phyloP scores from a whole-genome alignment of 2,113 vertebrate genomes.

The Lagenorhynchus albirostris region DNA sequence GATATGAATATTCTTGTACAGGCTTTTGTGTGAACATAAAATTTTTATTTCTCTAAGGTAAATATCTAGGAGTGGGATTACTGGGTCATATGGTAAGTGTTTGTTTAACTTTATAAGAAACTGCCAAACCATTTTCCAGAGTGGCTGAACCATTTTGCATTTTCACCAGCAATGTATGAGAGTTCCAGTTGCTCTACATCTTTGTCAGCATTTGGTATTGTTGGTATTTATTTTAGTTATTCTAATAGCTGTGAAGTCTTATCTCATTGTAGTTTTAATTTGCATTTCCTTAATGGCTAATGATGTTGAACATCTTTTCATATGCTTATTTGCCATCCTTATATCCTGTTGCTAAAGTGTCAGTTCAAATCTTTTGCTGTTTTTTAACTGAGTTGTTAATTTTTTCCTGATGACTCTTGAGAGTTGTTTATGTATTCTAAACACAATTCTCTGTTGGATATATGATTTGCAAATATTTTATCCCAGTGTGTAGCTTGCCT shows the following conservation, averaged over 20 bases:
- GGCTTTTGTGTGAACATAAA: conserved; percentile 73
- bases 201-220: conserved; percentile 61
- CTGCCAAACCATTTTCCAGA: conserved; percentile 68
- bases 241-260: conserved; percentile 55
- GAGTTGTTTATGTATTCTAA: conserved; percentile 32
- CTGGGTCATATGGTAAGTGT: conserved; percentile 76
- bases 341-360: conserved; percentile 46
- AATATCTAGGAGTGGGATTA: conserved; percentile 73
- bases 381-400: conserved; percentile 52
- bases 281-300: conserved; percentile 61
- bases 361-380: conserved; percentile 44
- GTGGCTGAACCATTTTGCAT: conserved; percentile 70
- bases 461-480: conserved; percentile 53
- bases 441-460: not conserved
- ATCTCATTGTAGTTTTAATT: conserved; percentile 60
- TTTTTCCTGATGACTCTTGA: conserved; percentile 58
- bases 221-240: conserved; percentile 60
- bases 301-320: conserved; percentile 59
- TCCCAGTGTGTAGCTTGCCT: conserved; percentile 14
- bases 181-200: conserved; percentile 52
- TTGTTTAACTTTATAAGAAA: conserved; percentile 71
- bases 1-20: conserved; percentile 66
- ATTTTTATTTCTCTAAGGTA: conserved; percentile 78
- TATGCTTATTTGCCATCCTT: conserved; percentile 63
- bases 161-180: conserved; percentile 61